Evolutionary conservation across 2,113 vertebrate species (phyloP).

Genomic region (Sander vitreus): DNA sequence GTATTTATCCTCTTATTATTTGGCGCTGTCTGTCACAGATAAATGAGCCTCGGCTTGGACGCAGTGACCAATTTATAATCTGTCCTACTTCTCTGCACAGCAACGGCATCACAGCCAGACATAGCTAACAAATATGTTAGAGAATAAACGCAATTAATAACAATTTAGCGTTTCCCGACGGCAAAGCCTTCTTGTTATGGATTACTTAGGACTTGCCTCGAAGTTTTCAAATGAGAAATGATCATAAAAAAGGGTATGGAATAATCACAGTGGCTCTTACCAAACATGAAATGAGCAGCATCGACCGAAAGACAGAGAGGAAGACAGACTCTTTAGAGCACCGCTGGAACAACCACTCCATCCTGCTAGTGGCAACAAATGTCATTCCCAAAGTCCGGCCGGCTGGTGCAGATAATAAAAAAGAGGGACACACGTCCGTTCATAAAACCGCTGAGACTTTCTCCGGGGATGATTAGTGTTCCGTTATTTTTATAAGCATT

Average conservation of each 20-base stretch:
- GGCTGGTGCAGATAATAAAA: neutral
- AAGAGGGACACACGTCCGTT: constrained; percentile 12
- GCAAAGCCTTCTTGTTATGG: neutral
- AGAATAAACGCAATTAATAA: neutral
- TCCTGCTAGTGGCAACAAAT: constrained; percentile 41
- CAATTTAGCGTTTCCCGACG: neutral
- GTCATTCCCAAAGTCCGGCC: constrained; percentile 41
- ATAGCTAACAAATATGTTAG: neutral
- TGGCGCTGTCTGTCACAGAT: constrained; percentile 65
- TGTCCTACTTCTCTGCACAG: constrained; percentile 59
- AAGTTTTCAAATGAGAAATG: constrained; percentile 3
- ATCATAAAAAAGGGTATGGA: neutral
- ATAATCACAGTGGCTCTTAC: constrained; percentile 47
- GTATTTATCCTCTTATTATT: constrained; percentile 73
- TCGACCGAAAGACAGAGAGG: constrained; percentile 41
- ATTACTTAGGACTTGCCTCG: neutral
- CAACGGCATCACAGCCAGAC: constrained; percentile 35
- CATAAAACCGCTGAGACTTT: constrained; percentile 1
- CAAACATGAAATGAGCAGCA: constrained; percentile 57
- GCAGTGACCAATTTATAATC: constrained; percentile 70
- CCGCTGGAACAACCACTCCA: constrained; percentile 66
- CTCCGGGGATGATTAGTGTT: neutral
- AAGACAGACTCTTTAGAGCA: constrained; percentile 50
- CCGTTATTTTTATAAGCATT: constrained; percentile 1
- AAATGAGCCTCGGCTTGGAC: constrained; percentile 60